phyloP scores from a whole-genome alignment of 2,113 vertebrate genomes.

The Neopipo cinnamomea region DNA sequence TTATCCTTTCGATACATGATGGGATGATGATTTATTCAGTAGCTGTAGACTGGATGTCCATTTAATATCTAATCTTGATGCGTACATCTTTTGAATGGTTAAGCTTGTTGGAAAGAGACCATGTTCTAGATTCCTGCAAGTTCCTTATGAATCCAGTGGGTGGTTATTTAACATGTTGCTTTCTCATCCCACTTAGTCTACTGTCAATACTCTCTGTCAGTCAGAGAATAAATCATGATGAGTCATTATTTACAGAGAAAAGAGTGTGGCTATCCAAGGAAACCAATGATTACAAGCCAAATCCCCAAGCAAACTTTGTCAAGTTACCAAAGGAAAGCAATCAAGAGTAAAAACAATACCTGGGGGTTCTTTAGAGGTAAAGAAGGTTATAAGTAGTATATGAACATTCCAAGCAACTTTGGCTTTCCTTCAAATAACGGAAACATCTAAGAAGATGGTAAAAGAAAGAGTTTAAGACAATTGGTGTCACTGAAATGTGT shows the following conservation, averaged over 20 bases:
- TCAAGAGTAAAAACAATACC: neutral
- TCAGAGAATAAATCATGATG: neutral
- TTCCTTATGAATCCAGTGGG: neutral
- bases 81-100: neutral
- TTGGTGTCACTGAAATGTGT: neutral
- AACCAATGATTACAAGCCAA: neutral
- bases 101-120: neutral
- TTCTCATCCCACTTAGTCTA: neutral
- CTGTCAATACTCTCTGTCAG: neutral
- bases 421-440: neutral
- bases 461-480: neutral
- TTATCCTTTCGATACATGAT: neutral
- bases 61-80: neutral
- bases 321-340: neutral
- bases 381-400: neutral
- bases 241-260: constrained; percentile 15
- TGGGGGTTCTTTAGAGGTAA: neutral
- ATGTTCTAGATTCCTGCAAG: neutral
- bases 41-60: neutral
- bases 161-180: neutral
- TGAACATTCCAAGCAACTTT: neutral
- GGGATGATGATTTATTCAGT: neutral
- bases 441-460: neutral
- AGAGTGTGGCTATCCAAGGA: neutral
- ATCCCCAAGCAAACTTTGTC: neutral